These are phyloP conservation scores for Rhagoletis pomonella DNA, from an alignment of 1,140 invertebrate genomes.

Conservation along the genomic window DNA sequence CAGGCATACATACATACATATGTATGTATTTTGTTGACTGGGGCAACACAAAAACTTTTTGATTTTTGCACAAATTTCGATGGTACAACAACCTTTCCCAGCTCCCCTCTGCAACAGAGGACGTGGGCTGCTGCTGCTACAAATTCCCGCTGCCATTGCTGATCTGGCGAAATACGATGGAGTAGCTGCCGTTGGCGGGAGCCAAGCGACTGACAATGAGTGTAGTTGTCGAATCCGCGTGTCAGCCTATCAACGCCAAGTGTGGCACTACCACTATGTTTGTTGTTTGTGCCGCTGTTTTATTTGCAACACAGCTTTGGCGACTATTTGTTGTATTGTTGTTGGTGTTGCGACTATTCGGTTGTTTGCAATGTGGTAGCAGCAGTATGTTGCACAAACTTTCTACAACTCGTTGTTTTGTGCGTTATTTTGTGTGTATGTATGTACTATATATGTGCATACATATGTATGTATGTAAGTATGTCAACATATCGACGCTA, in stretches of 20 bases:
- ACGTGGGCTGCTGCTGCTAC: not conserved
- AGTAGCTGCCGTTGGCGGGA: not conserved
- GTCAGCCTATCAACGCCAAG: slow-evolving; percentile 40
- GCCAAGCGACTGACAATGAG: not conserved
- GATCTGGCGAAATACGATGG: not conserved
- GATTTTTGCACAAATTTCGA: slow-evolving; percentile 10
- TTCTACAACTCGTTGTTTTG: not conserved
- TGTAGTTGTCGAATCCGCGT: slow-evolving; percentile 2
- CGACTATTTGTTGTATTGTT: not conserved
- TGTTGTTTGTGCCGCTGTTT: not conserved
- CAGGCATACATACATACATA: not conserved
- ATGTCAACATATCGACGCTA: not conserved
- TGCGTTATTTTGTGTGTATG: not conserved
- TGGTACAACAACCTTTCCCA: not conserved
- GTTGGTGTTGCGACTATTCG: slow-evolving; percentile 11
- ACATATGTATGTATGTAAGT: not conserved
- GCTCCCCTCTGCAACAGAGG: not conserved
- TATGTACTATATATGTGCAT: not conserved
- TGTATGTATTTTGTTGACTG: slow-evolving; percentile 1
- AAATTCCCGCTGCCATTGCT: not conserved
- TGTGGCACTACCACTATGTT: not conserved
- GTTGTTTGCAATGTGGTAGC: not conserved
- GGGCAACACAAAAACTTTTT: slow-evolving; percentile 29
- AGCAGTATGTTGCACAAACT: slow-evolving; percentile 30
- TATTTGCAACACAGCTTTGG: not conserved